Evolutionary conservation across 2,888 invertebrate genomes (phyloP), one percentile per base, ranked within the genome.

Genomic region (Geotrupes spiniger): DNA sequence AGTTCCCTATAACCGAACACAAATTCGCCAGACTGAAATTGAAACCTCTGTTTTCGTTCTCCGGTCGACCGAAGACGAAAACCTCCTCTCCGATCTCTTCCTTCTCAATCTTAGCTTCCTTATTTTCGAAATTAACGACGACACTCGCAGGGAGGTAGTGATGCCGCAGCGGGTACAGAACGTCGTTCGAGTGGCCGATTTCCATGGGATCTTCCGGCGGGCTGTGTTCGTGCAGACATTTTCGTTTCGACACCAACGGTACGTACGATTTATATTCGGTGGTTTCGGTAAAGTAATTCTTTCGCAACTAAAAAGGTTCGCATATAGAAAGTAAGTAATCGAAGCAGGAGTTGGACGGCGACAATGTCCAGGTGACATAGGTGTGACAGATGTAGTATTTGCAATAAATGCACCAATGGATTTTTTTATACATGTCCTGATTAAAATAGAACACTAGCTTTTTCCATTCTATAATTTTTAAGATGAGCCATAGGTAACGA

Each of bases 1-100:
- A 58, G 47, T 51, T 56, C 4, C 56, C 51, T 6, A 61, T 36
- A 29, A 42, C 46, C 15, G 42, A 51, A 15, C 60, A 57, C 12
- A 61, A 44, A 36, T 54, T 60, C 8, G 27, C 27, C 26, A 59
- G 42, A 9, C 37, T 51, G 38, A 62, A 60, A 17, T 47, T 44
- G 45, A 59, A 59, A 6, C 55, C 51, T n/a, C 50, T 26, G n/a
- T 51, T 54, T 12, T 38, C 29, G 27, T 52, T 54, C 21, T 41
- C 38, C 11, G 48, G 41, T 11, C 42, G 38, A 4, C 62, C 62
- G 48, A 62, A 62, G 27, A 60, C 57, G 48, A 57, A 62, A 2
- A 61, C 52, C 26, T 49, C 48, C 28, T n/a, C n/a, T n/a, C n/a
- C n/a, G n/a, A n/a, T n/a, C n/a, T n/a, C n/a, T n/a, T n/a, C n/a